Base-by-base conservation (phyloP, 2,797 vertebrate species). In the Prunella strophiata region DNA sequence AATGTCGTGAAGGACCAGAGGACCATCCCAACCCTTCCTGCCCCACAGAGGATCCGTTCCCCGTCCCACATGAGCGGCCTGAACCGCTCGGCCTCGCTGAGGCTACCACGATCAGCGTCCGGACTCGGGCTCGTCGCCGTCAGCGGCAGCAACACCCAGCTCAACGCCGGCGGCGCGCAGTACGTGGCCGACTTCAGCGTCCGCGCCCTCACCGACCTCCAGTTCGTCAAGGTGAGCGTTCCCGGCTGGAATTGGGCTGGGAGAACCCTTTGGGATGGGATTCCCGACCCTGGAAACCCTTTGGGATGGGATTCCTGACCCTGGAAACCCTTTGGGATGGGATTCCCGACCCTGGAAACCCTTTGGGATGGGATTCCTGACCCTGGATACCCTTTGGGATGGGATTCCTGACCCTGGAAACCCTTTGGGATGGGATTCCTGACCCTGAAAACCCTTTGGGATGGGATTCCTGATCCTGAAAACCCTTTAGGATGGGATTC, bases 151-250 rank as follows among this genome's bases (percentile, higher is more conserved):
- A 98, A 97, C 98, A 98, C 97, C 81, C 99, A 99, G 97, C 98
- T 99, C 47, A 98, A 96, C 97, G 29, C 92, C 38, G 9, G 96
- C 8, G 40, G 76, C 16, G 95, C 98, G 42, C 98, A 98, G 96
- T 99, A 99, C 91, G 90, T 98, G 16, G 99, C 99, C 0, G 99
- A 99, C 96, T 99, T 99, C 98, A 98, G 99, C 22, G 99, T 99
- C 13, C 98, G 99, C 1, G 99, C 99, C 0, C 98, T 99, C 78
- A 97, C 83, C 3, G 99, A 99, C 97, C 98, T 99, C 47, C 99
- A 99, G 98, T 99, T 98, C 29, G 98, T 99, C 83, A 99, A 99
- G 99, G 99, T 99, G 34, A 68, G 79, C 11, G 3, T 0, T 16
- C 15, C 52, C 9, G 2, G 11, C 0, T 0, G 34, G 5, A 4